Evolutionary conservation across 2,797 vertebrate species (phyloP).

Genomic region (Crocidura indochinensis): DNA sequence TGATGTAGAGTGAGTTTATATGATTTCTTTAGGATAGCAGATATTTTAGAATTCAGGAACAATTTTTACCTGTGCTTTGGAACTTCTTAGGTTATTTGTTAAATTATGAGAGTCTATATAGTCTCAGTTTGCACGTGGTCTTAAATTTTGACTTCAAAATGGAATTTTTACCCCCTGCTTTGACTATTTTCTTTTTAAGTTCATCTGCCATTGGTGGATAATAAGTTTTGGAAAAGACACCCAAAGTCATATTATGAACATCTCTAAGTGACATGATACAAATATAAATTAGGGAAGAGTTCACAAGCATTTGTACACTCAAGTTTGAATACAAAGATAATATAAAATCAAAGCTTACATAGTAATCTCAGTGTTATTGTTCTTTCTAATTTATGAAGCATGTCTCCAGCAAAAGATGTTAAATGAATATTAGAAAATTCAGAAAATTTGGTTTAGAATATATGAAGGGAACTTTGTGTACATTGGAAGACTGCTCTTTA

Average conservation of each 20-base stretch:
- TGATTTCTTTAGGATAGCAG: not conserved
- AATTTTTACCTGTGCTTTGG: not conserved
- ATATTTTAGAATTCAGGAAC: not conserved
- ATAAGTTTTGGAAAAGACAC: not conserved
- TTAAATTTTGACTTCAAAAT: not conserved
- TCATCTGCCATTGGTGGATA: not conserved
- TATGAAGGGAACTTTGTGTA: not conserved
- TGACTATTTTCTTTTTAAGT: slow-evolving; percentile 1
- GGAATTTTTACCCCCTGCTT: not conserved
- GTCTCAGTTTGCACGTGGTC: not conserved
- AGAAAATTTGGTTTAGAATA: slow-evolving; percentile 28
- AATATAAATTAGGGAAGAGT: slow-evolving; percentile 3
- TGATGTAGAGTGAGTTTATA: not conserved
- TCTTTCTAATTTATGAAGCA: slow-evolving; percentile 9
- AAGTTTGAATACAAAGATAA: slow-evolving; percentile 3
- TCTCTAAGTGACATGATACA: not conserved
- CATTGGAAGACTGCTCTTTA: not conserved
- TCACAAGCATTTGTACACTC: not conserved
- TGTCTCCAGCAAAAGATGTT: not conserved
- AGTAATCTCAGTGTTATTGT: not conserved
- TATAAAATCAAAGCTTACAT: not conserved
- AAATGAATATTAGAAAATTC: not conserved
- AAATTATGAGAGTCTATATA: not conserved
- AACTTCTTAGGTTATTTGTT: not conserved
- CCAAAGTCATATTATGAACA: not conserved